Evolutionary conservation across 2,888 invertebrate species (phyloP).

Genomic region (Mesorhabditis belari): DNA sequence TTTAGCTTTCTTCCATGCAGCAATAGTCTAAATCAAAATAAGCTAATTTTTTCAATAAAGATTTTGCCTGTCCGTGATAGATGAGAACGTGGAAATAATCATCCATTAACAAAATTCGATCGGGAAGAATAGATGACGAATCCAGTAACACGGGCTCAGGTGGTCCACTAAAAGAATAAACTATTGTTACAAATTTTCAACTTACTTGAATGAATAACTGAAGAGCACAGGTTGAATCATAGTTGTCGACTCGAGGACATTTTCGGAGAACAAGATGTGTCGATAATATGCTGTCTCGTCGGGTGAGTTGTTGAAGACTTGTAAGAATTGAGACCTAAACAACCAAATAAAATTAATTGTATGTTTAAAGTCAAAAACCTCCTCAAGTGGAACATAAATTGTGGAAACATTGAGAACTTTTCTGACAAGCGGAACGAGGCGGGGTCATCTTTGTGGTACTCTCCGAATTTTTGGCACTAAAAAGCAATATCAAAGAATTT

Average conservation of each 20-base stretch:
- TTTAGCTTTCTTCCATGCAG: slow-evolving; percentile 87
- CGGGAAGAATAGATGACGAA: slow-evolving; percentile 92
- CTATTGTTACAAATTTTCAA: no score
- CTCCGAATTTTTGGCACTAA: slow-evolving; percentile 97
- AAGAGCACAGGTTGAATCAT: slow-evolving; percentile 99
- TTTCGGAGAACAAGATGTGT: slow-evolving; percentile 93
- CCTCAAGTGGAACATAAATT: slow-evolving; percentile 98
- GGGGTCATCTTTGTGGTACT: slow-evolving; percentile 93
- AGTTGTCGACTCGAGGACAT: slow-evolving; percentile 89
- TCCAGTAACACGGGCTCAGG: slow-evolving; percentile 80
- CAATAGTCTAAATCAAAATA: slow-evolving; percentile 71
- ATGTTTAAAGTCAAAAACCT: slow-evolving; percentile 63
- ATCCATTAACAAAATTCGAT: slow-evolving; percentile 95
- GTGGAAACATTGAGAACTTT: slow-evolving; percentile 95
- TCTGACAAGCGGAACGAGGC: slow-evolving; percentile 89
- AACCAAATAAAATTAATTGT: no score
- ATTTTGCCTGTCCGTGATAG: slow-evolving; percentile 81
- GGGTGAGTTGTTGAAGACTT: slow-evolving; percentile 96
- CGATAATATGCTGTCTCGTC: slow-evolving; percentile 92
- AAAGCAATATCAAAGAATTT: slow-evolving; percentile 46
- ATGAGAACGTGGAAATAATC: slow-evolving; percentile 99
- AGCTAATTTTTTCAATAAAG: not conserved
- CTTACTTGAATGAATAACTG: slow-evolving; percentile 83
- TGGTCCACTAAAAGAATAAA: slow-evolving; percentile 30
- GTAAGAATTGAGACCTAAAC: slow-evolving; percentile 5